Evolutionary conservation across 2,888 invertebrate genomes (phyloP), one percentile per base, ranked within the genome.

Genomic region (Trachelus troglodyta): DNA sequence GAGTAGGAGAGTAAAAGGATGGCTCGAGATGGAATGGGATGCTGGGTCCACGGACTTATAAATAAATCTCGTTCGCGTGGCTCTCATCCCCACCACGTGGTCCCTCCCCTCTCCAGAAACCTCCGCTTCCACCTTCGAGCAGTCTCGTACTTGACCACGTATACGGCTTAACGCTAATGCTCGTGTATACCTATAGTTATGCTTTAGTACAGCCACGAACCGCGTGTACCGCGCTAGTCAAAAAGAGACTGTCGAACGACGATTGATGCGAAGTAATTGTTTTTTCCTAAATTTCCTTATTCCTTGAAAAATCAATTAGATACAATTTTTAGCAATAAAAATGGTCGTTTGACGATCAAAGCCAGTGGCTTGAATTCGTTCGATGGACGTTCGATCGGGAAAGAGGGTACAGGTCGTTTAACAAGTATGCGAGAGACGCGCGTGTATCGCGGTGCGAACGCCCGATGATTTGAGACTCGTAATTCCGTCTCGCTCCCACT

Each of bases 61-160:
- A 91, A 91, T 91, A 91, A 91, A 91, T 91, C 91, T 90, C 89
- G 91, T 90, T 91, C 91, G 91, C 91, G 91, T 91, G 91, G 91
- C 91, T 90, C 90, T 83, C 85, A 88, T 89, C 91, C 89, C 91
- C 89, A 88, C 88, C 79, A 79, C 75, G 37, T 6, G 11, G 71
- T 81, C 82, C 79, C 78, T 77, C 75, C 77, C 75, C 73, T 74
- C 73, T 76, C 69, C 77, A 71, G 71, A 9, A 9, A 6, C 9
- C 9, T 23, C 56, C 2, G 9, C 56, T 56, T 56, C 56, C 23
- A 56, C 56, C 56, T 56, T 56, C 56, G 15, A 56, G 23, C 23
- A 6, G 56, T 2, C 56, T 23, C 23, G 9, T 35, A 9, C 56
- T 23, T 56, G 56, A 2, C 23, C 56, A 23, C 56, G 23, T 56